These are phyloP conservation scores for Mormyrus proboscirostris DNA, from an alignment of 2,797 vertebrate genomes.

Conservation along the genomic window DNA sequence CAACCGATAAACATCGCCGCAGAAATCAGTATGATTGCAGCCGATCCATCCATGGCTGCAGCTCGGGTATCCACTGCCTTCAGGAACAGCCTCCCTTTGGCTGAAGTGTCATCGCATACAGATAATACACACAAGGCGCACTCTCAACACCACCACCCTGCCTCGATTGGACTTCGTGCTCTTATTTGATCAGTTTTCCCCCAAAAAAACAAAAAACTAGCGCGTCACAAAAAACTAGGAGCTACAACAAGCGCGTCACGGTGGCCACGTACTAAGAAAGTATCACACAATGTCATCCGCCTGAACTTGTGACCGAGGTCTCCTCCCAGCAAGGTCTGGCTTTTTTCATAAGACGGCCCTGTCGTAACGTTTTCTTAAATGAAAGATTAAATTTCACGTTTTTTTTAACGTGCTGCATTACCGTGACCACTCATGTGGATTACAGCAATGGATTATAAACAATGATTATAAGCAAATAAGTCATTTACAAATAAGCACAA, in stretches of 20 bases:
- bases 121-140: not conserved
- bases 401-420: not conserved
- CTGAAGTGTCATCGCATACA: not conserved
- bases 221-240: not conserved
- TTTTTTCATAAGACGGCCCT: not conserved
- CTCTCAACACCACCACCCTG: conserved; percentile 29
- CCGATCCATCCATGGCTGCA: conserved; percentile 61
- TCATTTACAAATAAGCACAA: not conserved
- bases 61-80: not conserved
- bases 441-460: not conserved
- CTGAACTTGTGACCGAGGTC: not conserved
- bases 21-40: conserved; percentile 59
- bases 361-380: not conserved
- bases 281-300: not conserved
- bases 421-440: not conserved
- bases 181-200: not conserved
- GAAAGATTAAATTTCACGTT: not conserved
- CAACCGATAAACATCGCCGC: conserved; percentile 68
- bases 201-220: not conserved
- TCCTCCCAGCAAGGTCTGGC: not conserved
- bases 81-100: not conserved
- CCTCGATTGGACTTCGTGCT: conserved; percentile 2
- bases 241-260: not conserved
- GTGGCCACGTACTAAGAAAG: not conserved
- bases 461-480: not conserved